These are phyloP conservation scores for Archips crataeganus DNA, from an alignment of 2,888 invertebrate species.

Conservation along the genomic window DNA sequence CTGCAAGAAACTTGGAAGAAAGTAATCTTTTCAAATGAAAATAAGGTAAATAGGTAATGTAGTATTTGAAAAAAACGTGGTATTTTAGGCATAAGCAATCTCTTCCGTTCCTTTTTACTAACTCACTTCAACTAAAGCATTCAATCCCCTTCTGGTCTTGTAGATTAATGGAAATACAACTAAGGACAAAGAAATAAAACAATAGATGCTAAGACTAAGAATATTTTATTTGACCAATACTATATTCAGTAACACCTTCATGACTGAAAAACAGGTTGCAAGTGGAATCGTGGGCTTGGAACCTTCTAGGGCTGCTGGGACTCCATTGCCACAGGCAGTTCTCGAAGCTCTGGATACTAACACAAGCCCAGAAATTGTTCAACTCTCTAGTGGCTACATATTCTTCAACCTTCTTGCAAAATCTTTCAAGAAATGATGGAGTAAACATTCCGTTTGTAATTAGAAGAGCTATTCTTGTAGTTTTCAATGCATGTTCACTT, in stretches of 20 bases:
- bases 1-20: no score
- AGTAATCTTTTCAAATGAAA: no score
- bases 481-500: slow-evolving; percentile 60
- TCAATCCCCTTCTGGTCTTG: no score
- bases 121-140: no score
- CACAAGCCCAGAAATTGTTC: slow-evolving; percentile 66
- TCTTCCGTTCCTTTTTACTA: no score
- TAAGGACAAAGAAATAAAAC: background rate
- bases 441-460: slow-evolving; percentile 71
- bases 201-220: slow-evolving; percentile 60
- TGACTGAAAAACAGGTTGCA: slow-evolving; percentile 68
- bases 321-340: slow-evolving; percentile 71
- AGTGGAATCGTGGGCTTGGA: slow-evolving; percentile 71
- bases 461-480: slow-evolving; percentile 65
- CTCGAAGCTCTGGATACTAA: slow-evolving; percentile 72
- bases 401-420: slow-evolving; percentile 59
- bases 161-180: background rate
- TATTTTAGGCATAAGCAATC: no score
- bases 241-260: slow-evolving; percentile 57
- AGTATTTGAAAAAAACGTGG: no score
- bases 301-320: slow-evolving; percentile 60
- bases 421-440: slow-evolving; percentile 54
- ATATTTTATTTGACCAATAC: slow-evolving; percentile 76
- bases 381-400: slow-evolving; percentile 60
- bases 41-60: no score